These are phyloP conservation scores for Acyrthosiphon pisum DNA, from an alignment of 1,140 invertebrate genomes.

Conservation along the genomic window DNA sequence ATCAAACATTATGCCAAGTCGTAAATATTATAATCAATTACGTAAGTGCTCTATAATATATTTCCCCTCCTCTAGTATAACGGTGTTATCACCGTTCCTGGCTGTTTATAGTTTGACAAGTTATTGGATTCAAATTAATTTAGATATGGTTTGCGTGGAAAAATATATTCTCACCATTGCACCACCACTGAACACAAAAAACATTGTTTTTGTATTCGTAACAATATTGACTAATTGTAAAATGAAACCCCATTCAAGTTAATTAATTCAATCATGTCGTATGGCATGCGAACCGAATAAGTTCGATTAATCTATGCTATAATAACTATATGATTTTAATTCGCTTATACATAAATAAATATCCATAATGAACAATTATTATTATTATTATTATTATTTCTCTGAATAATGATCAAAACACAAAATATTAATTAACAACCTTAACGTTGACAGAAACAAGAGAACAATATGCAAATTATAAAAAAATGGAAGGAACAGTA, in stretches of 20 bases:
- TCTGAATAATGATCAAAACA: slow-evolving; percentile 4
- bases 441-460: slow-evolving; percentile 16
- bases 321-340: neutral
- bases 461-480: slow-evolving; percentile 25
- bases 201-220: neutral
- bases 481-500: neutral
- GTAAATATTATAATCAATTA: neutral
- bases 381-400: too few species aligned
- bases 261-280: neutral
- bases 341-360: neutral
- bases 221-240: neutral
- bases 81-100: neutral
- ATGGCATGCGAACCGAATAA: neutral
- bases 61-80: neutral
- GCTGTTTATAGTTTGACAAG: neutral
- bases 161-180: neutral
- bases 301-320: neutral
- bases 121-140: neutral
- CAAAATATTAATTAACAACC: slow-evolving; percentile 30
- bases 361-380: neutral
- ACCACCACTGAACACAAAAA: neutral
- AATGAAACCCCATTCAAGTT: slow-evolving; percentile 5
- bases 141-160: neutral
- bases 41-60: neutral
- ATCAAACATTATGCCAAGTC: neutral